phyloP scores from a whole-genome alignment of 2,113 vertebrate species.

The Callorhinus ursinus region DNA sequence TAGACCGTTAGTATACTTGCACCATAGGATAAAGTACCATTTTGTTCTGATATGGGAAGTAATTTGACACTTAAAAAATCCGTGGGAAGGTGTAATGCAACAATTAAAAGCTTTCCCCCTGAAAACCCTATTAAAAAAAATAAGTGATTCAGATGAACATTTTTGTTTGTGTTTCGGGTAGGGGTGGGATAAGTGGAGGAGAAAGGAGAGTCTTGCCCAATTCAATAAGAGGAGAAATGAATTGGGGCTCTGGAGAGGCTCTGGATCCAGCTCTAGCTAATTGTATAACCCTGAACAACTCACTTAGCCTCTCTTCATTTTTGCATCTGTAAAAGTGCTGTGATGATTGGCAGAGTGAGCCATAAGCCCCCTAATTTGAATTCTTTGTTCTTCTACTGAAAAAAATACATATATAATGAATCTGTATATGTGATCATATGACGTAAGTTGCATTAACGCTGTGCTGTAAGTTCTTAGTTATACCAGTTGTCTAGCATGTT shows the following conservation, averaged over 20 bases:
- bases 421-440: background rate
- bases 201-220: constrained; percentile 23
- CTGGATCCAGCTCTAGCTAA: background rate
- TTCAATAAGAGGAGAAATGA: constrained; percentile 32
- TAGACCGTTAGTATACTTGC: background rate
- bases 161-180: constrained; percentile 24
- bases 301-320: constrained; percentile 10
- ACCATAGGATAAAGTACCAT: constrained; percentile 6
- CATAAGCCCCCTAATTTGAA: background rate
- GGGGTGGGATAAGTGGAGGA: background rate
- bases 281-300: background rate
- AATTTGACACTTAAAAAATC: constrained; percentile 46
- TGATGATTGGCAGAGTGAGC: constrained; percentile 9
- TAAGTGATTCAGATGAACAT: constrained; percentile 3
- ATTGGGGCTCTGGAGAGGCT: background rate
- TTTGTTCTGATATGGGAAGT: constrained; percentile 41
- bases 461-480: background rate
- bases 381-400: constrained; percentile 21
- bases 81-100: background rate
- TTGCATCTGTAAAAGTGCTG: background rate
- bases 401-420: background rate
- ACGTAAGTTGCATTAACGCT: background rate
- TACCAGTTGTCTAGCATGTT: constrained; percentile 1
- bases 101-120: background rate
- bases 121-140: constrained; percentile 1